Evolutionary conservation across 2,113 vertebrate genomes (phyloP), one percentile per base, ranked within the genome.

Genomic region (Coptodon rendalli): DNA sequence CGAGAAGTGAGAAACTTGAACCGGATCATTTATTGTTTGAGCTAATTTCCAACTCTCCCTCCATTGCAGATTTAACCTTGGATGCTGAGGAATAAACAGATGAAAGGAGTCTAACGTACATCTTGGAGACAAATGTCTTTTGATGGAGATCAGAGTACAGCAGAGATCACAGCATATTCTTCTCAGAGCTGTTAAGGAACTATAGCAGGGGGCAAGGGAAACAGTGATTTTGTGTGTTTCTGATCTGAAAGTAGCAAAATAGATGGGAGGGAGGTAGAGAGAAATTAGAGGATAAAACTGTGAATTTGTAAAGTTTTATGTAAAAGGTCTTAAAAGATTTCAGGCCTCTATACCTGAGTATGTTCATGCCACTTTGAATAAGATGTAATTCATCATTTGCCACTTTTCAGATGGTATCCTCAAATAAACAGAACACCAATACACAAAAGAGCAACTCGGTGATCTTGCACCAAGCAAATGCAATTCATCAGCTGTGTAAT

Each of bases 401-500:
- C 40, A 52, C 2, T 57, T 71, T 81, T 43, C 48, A 38, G 31
- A 43, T 71, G 4, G 19, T 27, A 16, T 43, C 17, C 14, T 79
- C 3, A 29, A 81, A 84, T 59, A 66, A 29, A 82, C 27, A 89
- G 4, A 68, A 31, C 5, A 40, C 43, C 5, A 9, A 38, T 5
- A 68, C 17, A 63, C 34, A 59, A 76, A 40, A 71, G 31, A 80
- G 53, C 82, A 57, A 9, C 63, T 73, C 27, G n/a, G 73, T 45
- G 52, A 45, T 50, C 5, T 6, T 4, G 24, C 34, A 66, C 12
- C 14, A 82, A 83, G 53, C 27, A 79, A 87, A 89, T 19, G 36
- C 24, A 79, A 56, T 85, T 87, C 40, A 88, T 91, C 76, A 88
- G 45, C 45, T 9, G 73, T 53, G 52, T 57, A 90, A 87, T 92